Evolutionary conservation across 2,113 vertebrate genomes (phyloP).

Genomic region (Galbula dea): DNA sequence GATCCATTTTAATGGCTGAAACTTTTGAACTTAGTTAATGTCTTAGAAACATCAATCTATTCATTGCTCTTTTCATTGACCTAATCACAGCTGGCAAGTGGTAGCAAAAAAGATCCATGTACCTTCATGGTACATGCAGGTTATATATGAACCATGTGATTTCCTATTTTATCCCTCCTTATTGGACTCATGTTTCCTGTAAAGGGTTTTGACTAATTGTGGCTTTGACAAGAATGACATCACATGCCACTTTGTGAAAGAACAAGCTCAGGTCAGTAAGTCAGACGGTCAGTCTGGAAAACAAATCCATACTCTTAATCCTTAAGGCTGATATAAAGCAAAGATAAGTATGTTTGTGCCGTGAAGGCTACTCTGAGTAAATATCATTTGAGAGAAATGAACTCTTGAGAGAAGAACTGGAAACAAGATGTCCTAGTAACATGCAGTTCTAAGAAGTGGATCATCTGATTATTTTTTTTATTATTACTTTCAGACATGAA

Average conservation of each 20-base stretch:
- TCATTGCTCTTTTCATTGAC: background rate
- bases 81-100: slow-evolving; percentile 9
- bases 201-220: slow-evolving; percentile 79
- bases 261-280: slow-evolving; percentile 69
- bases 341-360: slow-evolving; percentile 66
- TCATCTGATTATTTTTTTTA: background rate
- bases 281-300: slow-evolving; percentile 79
- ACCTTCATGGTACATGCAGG: background rate
- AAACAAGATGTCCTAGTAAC: slow-evolving; percentile 2
- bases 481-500: background rate
- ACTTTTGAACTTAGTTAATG: background rate
- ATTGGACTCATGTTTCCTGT: slow-evolving; percentile 84
- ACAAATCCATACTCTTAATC: slow-evolving; percentile 75
- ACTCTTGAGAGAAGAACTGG: background rate
- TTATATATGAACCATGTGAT: slow-evolving; percentile 62
- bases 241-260: slow-evolving; percentile 60
- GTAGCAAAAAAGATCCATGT: background rate
- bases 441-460: background rate
- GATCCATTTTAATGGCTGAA: background rate
- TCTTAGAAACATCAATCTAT: background rate
- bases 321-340: slow-evolving; percentile 71
- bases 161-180: slow-evolving; percentile 75
- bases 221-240: slow-evolving; percentile 75
- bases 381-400: background rate
- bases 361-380: slow-evolving; percentile 57